Evolutionary conservation across 2,113 vertebrate species (phyloP).

Genomic region (Blennius ocellaris): DNA sequence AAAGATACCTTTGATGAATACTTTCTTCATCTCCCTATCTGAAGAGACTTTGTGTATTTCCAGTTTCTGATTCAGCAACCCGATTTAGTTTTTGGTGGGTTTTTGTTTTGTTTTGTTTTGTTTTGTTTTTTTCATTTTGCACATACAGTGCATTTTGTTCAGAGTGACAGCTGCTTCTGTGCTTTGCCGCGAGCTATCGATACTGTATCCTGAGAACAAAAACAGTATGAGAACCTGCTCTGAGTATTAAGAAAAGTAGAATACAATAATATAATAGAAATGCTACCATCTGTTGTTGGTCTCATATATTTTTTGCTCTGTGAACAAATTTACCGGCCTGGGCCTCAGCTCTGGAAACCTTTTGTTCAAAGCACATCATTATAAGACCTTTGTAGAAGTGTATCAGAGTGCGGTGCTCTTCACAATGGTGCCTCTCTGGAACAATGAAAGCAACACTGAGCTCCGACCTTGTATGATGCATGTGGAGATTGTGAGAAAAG

Average conservation of each 20-base stretch:
- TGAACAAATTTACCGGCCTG: constrained; percentile 10
- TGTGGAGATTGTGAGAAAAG: no score
- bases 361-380: constrained; percentile 39
- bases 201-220: constrained; percentile 46
- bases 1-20: no score
- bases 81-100: no score
- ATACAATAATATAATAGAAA: no score
- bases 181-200: constrained; percentile 45
- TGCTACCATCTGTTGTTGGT: constrained; percentile 40
- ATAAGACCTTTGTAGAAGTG: constrained; percentile 7
- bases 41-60: no score
- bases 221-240: constrained; percentile 28
- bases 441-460: constrained; percentile 2
- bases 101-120: not conserved
- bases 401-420: constrained; percentile 20
- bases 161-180: constrained; percentile 46
- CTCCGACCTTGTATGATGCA: no score
- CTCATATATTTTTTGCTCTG: constrained; percentile 28
- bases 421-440: constrained; percentile 2
- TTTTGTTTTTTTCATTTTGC: constrained; percentile 4
- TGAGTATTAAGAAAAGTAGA: constrained; percentile 39
- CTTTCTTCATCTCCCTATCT: no score
- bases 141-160: constrained; percentile 25
- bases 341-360: constrained; percentile 6
- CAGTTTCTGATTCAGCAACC: no score